These are phyloP conservation scores for Corythornis vintsioides DNA, from an alignment of 2,113 vertebrate species.

Conservation along the genomic window DNA sequence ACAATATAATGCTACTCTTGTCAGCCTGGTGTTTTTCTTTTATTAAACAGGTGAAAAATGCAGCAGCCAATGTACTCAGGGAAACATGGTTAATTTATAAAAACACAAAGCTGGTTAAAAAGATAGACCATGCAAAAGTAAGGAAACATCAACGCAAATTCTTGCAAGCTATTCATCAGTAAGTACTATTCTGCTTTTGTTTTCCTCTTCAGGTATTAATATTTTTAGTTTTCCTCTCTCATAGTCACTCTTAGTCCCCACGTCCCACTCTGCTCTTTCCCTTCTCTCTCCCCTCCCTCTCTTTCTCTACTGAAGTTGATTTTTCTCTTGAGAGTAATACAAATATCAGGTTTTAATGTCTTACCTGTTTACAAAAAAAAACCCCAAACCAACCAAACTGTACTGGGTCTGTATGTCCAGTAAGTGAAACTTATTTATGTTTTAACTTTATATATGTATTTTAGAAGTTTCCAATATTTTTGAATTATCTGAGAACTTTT, in stretches of 20 bases:
- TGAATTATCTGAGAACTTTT: background rate
- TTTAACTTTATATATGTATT: background rate
- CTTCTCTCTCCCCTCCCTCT: background rate
- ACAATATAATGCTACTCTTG: background rate
- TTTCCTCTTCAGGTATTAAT: background rate
- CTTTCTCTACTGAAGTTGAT: background rate
- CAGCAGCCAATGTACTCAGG: slow-evolving; percentile 99
- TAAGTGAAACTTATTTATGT: background rate
- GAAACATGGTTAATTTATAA: slow-evolving; percentile 99
- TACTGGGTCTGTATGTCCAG: background rate
- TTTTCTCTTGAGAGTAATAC: background rate
- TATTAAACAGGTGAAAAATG: slow-evolving; percentile 93
- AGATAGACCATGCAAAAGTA: slow-evolving; percentile 98
- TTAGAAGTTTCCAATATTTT: background rate
- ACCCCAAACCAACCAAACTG: background rate
- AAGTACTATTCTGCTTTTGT: slow-evolving; percentile 78
- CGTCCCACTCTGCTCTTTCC: background rate
- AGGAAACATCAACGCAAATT: slow-evolving; percentile 99
- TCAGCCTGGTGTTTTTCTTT: slow-evolving; percentile 58
- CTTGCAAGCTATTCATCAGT: slow-evolving; percentile 99
- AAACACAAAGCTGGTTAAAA: slow-evolving; percentile 98
- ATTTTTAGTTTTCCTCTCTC: background rate
- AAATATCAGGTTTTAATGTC: background rate
- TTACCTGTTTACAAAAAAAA: background rate
- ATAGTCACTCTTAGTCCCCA: background rate